phyloP scores from a whole-genome alignment of 2,888 invertebrate species.

The Pecten maximus region DNA sequence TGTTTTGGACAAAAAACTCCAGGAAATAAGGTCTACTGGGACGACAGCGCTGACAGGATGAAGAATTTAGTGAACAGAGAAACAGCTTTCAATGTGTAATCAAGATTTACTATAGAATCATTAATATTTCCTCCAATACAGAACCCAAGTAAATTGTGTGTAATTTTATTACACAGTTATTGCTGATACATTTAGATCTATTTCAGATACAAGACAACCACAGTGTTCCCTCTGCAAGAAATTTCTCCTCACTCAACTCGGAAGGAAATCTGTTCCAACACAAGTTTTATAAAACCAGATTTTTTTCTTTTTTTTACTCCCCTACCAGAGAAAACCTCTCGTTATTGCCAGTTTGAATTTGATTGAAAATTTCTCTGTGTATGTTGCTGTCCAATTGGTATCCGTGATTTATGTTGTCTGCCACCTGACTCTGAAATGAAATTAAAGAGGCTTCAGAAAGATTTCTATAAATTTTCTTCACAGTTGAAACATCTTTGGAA shows the following conservation, averaged over 20 bases:
- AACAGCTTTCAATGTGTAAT: background rate
- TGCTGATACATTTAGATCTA: background rate
- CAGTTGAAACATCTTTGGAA: background rate
- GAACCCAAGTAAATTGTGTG: slow-evolving; percentile 25
- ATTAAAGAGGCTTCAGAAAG: background rate
- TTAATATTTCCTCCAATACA: slow-evolving; percentile 9
- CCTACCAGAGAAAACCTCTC: background rate
- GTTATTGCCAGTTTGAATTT: background rate
- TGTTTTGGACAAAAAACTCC: background rate
- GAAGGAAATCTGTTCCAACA: background rate
- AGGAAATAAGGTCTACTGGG: background rate
- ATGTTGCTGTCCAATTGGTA: background rate
- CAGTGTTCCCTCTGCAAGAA: background rate
- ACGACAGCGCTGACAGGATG: background rate
- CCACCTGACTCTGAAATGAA: background rate
- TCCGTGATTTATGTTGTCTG: background rate
- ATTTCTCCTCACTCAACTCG: background rate
- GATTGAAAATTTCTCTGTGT: background rate
- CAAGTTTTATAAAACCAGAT: background rate
- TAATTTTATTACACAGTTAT: background rate
- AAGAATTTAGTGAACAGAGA: background rate
- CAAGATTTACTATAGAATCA: slow-evolving; percentile 2
- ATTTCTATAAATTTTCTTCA: slow-evolving; percentile 12
- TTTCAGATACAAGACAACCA: background rate
- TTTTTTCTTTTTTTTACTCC: background rate